These are phyloP conservation scores for Drosophila lacicola DNA, from an alignment of 2,888 invertebrate genomes.

Conservation along the genomic window DNA sequence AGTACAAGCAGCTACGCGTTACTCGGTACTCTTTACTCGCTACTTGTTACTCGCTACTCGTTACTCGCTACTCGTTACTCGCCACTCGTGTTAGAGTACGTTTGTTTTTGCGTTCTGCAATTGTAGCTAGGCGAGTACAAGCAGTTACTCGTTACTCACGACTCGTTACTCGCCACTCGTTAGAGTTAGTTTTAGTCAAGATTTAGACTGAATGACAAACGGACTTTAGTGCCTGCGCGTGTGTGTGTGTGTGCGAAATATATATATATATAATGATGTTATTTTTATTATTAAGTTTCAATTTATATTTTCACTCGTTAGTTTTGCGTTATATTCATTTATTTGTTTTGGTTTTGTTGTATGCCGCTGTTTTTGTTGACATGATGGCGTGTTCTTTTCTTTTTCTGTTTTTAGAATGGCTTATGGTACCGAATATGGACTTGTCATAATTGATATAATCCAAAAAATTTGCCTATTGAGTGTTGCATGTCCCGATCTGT, in stretches of 20 bases:
- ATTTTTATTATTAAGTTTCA: slow-evolving; percentile 5
- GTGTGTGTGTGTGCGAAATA: slow-evolving; percentile 50
- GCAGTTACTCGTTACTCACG: slow-evolving; percentile 1
- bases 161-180: slow-evolving; percentile 13
- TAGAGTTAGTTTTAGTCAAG: slow-evolving; percentile 19
- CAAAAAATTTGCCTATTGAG: slow-evolving; percentile 95
- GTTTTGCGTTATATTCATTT: background rate
- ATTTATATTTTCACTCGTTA: slow-evolving; percentile 14
- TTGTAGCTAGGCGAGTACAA: slow-evolving; percentile 8
- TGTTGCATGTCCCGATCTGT: slow-evolving; percentile 95
- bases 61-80: slow-evolving; percentile 5
- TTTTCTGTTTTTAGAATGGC: slow-evolving; percentile 90
- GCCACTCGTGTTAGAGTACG: background rate
- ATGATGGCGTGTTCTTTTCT: slow-evolving; percentile 60
- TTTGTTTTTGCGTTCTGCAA: background rate
- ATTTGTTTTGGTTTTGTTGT: slow-evolving; percentile 24
- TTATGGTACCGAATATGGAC: slow-evolving; percentile 98
- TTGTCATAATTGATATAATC: slow-evolving; percentile 97
- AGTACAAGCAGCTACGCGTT: slow-evolving; percentile 17
- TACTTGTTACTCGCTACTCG: slow-evolving; percentile 1
- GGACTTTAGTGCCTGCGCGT: slow-evolving; percentile 66
- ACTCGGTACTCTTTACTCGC: background rate
- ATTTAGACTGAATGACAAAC: slow-evolving; percentile 23
- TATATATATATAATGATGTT: slow-evolving; percentile 27
- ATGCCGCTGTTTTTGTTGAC: slow-evolving; percentile 58